A percentile compares a stretch with the other conserved stretches of the same genome.
These are phyloP conservation scores for Micromussa lordhowensis DNA, from an alignment of 92 coral and sea anemone genomes.

Conservation along the genomic window DNA sequence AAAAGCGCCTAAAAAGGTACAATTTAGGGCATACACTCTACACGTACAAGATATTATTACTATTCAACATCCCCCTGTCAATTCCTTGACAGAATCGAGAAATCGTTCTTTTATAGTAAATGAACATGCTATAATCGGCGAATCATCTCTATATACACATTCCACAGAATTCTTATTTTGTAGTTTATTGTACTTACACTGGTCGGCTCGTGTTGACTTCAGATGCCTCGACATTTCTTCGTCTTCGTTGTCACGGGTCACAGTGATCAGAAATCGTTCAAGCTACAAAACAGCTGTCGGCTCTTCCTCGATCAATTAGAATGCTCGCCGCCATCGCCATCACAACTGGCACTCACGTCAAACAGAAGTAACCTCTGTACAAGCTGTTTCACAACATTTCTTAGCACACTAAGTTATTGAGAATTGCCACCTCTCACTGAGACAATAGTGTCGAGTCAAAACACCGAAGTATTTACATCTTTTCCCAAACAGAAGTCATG, in stretches of 20 bases:
- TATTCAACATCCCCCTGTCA: not conserved
- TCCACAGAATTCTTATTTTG: not conserved
- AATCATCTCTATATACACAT: not conserved
- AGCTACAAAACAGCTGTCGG: constrained; percentile 32
- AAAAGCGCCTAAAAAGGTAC: not conserved
- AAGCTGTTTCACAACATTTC: not conserved
- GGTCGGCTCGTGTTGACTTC: constrained; percentile 88
- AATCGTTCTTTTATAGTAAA: not conserved
- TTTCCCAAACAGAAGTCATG: not conserved
- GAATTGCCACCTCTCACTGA: not conserved
- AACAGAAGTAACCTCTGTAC: not conserved
- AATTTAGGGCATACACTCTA: not conserved
- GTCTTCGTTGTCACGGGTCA: not conserved
- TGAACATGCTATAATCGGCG: not conserved
- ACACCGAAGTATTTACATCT: constrained; percentile 16
- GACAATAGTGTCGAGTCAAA: not conserved
- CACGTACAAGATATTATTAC: not conserved
- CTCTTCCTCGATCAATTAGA: not conserved
- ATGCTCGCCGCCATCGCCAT: constrained; percentile 5
- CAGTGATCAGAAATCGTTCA: not conserved
- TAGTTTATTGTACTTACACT: constrained; percentile 67
- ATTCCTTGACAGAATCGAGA: not conserved
- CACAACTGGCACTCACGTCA: not conserved
- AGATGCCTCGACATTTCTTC: constrained; percentile 81
- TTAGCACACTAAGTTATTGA: not conserved